Evolutionary conservation across 2,888 invertebrate genomes (phyloP), one percentile per base, ranked within the genome.

Genomic region (Chrysopilus asiliformis): DNA sequence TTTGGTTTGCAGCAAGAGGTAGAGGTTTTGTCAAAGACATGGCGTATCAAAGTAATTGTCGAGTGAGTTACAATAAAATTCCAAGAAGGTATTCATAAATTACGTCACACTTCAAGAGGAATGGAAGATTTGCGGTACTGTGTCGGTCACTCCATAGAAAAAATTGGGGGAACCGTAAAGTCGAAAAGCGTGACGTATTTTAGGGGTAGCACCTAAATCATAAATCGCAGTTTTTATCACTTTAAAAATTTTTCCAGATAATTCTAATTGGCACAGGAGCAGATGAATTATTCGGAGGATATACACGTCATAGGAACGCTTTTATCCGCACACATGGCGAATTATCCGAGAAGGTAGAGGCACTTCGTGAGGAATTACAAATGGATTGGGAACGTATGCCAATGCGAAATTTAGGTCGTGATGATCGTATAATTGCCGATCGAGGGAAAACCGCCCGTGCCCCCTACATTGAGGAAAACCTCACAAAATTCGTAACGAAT

Each of bases 281-380:
- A 2, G 98, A 98, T 69, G 98, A 98, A 66, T 70, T 95, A 43
- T 82, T 97, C 55, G 94, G 89, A 32, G 97, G 97, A 2, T 97
- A 97, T 56, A 78, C 79, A 22, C 72, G 91, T 41, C 94, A 97
- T 55, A 71, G 90, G 49, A 80, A 76, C 46, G 75, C 75, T 4
- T 75, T 73, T 39, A 72, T 66, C 50, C 70, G 73, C 12, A 58
- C 57, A 46, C 64, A 66, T 32, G 75, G 77, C 47, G 41, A 41
- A 2, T 56, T 63, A 55, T 66, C 48, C 57, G 48, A 49, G 9
- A 53, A 53, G 10, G 47, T 67, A n/a, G 62, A 73, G 72, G 41
- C 50, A 22, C 72, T 74, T 4, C 63, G 76, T 3, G 53, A 61
- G 7, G 83, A 86, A 57, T 60, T 89, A 22, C 61, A 72, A 32